These are phyloP conservation scores for Barypeithes pellucidus DNA, from an alignment of 2,888 invertebrate species.

Conservation along the genomic window DNA sequence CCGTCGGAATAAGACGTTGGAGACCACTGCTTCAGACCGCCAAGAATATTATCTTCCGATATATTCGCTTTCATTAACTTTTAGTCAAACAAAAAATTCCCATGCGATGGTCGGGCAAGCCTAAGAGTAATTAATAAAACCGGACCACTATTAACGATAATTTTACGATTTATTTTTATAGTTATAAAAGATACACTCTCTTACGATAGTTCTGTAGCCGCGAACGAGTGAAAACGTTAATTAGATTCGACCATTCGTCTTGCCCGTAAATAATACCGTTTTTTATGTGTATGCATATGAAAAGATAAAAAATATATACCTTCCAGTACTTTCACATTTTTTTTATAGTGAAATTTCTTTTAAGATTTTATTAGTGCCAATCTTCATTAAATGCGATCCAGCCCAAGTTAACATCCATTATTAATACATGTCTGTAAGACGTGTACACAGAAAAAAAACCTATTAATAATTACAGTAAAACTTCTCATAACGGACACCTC, in stretches of 20 bases:
- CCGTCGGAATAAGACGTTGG: too few relatives aligned
- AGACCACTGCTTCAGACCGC: too few relatives aligned
- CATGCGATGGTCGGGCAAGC: background rate
- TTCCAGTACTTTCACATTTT: background rate
- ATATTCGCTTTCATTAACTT: too few relatives aligned
- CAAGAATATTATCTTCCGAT: too few relatives aligned
- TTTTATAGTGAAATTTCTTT: slow-evolving; percentile 3
- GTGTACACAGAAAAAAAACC: too few relatives aligned
- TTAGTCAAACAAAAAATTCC: background rate
- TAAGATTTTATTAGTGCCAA: background rate
- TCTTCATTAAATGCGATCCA: background rate
- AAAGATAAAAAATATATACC: background rate
- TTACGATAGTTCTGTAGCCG: background rate
- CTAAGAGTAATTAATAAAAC: slow-evolving; percentile 3
- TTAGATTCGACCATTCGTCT: slow-evolving; percentile 15
- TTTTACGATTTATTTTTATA: slow-evolving; percentile 13
- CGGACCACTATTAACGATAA: slow-evolving; percentile 1
- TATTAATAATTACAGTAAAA: too few relatives aligned
- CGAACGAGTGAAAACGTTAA: slow-evolving; percentile 9
- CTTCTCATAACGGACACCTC: too few relatives aligned
- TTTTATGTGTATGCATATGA: slow-evolving; percentile 13
- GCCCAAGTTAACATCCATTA: background rate
- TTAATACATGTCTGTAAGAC: too few relatives aligned
- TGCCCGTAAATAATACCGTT: slow-evolving; percentile 1
- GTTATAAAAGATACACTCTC: slow-evolving; percentile 11